Conservation (phyloP, 2,113 vertebrate genomes). For the Passer domesticus region DNA sequence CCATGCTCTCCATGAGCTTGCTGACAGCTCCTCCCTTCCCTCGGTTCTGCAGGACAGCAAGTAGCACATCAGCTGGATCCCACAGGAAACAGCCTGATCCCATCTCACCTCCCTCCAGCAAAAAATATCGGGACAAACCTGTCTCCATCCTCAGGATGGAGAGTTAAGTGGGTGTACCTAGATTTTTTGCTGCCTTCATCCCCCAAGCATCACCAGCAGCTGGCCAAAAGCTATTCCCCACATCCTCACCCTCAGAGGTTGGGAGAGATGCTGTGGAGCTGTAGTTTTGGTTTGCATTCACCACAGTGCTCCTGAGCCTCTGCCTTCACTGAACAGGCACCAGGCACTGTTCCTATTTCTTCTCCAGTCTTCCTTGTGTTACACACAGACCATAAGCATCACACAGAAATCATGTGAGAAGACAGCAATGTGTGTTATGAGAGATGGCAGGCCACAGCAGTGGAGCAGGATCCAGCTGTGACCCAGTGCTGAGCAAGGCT, state of each 20-base stretch:
- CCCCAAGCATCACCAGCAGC: not conserved
- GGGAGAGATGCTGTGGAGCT: not conserved
- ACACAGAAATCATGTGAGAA: not conserved
- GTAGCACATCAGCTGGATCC: not conserved
- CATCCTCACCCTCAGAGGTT: not conserved
- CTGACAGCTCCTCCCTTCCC: conserved; percentile 92
- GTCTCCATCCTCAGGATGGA: not conserved
- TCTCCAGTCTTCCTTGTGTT: not conserved
- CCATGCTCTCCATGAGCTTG: conserved; percentile 98
- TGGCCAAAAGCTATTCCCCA: not conserved
- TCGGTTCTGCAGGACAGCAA: conserved; percentile 74
- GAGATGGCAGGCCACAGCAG: not conserved
- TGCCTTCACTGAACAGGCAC: not conserved
- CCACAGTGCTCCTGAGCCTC: not conserved
- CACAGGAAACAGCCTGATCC: not conserved
- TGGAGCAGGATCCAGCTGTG: not conserved
- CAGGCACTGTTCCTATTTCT: not conserved
- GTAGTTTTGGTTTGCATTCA: not conserved
- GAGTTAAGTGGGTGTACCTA: not conserved
- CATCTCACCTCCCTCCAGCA: not conserved
- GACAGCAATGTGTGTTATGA: not conserved
- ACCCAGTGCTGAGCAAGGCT: not conserved
- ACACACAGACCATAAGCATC: not conserved
- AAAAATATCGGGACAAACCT: not conserved
- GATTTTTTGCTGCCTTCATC: not conserved